phyloP scores from a whole-genome alignment of 2,888 invertebrate genomes.

The Scrobipalpa atriplicella region DNA sequence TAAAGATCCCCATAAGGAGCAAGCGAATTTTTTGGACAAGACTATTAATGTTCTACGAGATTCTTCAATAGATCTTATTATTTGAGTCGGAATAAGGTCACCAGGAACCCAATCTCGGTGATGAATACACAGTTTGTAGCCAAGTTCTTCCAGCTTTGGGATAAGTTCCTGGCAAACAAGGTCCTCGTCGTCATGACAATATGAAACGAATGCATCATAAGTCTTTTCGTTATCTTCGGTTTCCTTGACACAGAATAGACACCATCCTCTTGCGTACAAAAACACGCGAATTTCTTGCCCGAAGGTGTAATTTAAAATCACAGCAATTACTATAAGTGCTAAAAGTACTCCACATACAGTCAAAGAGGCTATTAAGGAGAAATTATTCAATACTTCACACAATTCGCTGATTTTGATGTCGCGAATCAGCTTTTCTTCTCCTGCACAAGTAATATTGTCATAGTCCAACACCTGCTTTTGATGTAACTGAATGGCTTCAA shows the following conservation, averaged over 20 bases:
- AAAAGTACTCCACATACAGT: neutral
- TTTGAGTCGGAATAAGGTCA: constrained; percentile 14
- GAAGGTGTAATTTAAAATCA: neutral
- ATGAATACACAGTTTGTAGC: constrained; percentile 19
- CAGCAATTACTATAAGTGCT: neutral
- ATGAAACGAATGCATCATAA: constrained; percentile 12
- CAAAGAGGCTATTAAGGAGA: neutral
- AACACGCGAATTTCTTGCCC: constrained; percentile 2
- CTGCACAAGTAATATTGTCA: neutral
- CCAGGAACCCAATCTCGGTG: constrained; percentile 18
- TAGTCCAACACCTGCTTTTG: neutral
- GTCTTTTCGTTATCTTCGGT: neutral
- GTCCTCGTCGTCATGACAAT: constrained; percentile 8
- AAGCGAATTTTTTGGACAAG: constrained; percentile 10
- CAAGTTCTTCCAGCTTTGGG: constrained; percentile 13
- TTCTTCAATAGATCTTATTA: constrained; percentile 8
- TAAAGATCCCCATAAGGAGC: constrained; percentile 10
- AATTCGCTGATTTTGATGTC: neutral
- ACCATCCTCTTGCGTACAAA: neutral
- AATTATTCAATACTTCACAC: too few species aligned
- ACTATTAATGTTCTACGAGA: constrained; percentile 18
- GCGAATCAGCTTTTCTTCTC: neutral
- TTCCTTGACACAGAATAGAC: constrained; percentile 1
- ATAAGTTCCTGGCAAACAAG: constrained; percentile 7
- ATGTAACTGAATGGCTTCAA: neutral